Evolutionary conservation across 1,140 invertebrate species (phyloP), one percentile per base, ranked within the genome.

Genomic region (Coptotermes formosanus): DNA sequence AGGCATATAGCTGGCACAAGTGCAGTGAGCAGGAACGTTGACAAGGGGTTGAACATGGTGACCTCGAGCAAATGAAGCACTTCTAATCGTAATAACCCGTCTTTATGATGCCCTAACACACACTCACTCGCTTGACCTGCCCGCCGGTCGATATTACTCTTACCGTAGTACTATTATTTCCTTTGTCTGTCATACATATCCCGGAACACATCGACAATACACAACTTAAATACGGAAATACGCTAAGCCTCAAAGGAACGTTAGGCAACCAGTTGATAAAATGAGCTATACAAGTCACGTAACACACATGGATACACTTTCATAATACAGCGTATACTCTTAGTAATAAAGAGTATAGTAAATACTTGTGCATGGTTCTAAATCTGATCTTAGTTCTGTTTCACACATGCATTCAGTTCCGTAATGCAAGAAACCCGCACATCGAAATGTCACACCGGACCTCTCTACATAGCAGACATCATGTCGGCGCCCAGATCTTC

Each of bases 401-500:
- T 75, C 64, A 75, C 1, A 25, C 8, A 75, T 75, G n/a, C 7
- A 30, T 25, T 30, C 64, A 30, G 64, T 75, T 30, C 64, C 64
- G 64, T 75, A 75, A 75, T 75, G 64, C 25, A n/a, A 75, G 2
- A 75, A 75, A n/a, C 64, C 64, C 64, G 64, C 64, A 75, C 64
- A n/a, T 12, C 64, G 64, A 75, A 75, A 75, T 75, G 64, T 30
- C 64, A 75, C 64, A 75, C 64, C 64, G 64, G 64, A 9, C n/a
- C 64, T 75, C 64, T 75, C 14, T 75, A 75, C 64, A 75, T n/a
- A 3, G 8, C 64, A 75, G 48, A 83, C 82, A 83, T 45, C 82
- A 44, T 32, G 82, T 52, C 82, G 30, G 21, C 82, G n/a, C 32
- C 48, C 82, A 25, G 48, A 83, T 25, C 82, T 43, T 44, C 82